phyloP scores from a whole-genome alignment of 1,140 invertebrate species.

The Ericerus pela region DNA sequence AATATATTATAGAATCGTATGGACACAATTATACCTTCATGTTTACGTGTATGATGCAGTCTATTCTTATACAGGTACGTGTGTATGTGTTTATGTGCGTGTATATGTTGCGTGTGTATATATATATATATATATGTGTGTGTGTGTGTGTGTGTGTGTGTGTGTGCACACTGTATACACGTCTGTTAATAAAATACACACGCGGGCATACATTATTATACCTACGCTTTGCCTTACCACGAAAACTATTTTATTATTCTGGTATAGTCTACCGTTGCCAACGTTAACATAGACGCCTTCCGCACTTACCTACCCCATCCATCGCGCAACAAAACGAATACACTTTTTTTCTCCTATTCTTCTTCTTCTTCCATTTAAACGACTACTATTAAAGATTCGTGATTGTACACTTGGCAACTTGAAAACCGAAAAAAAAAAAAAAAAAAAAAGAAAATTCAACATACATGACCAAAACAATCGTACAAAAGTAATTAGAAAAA shows the following conservation, averaged over 20 bases:
- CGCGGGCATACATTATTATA: conserved; percentile 7
- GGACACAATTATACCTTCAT: conserved; percentile 7
- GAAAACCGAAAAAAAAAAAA: no score
- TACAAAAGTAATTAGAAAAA: no score
- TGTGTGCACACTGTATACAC: no score
- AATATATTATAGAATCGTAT: conserved; percentile 12
- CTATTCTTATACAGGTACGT: neutral
- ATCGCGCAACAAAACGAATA: neutral
- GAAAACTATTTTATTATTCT: conserved; percentile 11
- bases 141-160: neutral
- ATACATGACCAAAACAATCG: no score
- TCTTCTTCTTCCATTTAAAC: conserved; percentile 4
- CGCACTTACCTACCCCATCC: neutral
- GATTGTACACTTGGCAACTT: conserved; percentile 6
- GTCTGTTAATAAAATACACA: conserved; percentile 11
- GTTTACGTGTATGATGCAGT: conserved; percentile 11
- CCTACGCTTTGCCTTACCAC: conserved; percentile 8
- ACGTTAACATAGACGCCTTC: conserved; percentile 7
- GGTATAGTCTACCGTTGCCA: conserved; percentile 8
- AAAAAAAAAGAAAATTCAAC: no score
- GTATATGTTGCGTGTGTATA: neutral
- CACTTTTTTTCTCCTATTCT: no score
- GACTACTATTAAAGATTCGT: conserved; percentile 11
- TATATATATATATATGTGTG: neutral
- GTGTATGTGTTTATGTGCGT: neutral